Evolutionary conservation across 2,113 vertebrate genomes (phyloP), one percentile per base, ranked within the genome.

Genomic region (Perca flavescens): DNA sequence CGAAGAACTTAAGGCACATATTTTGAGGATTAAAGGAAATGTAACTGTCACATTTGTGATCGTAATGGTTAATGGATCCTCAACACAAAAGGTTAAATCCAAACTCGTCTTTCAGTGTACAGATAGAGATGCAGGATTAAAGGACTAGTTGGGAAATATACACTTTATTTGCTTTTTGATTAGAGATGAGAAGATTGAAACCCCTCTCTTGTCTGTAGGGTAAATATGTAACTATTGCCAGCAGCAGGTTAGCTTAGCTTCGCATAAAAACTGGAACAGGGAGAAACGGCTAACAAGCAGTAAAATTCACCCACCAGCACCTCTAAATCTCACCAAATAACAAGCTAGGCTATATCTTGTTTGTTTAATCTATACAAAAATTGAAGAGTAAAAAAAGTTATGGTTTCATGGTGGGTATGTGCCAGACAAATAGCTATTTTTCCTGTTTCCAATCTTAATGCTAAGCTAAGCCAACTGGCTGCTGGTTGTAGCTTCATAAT

Each of bases 21-120:
- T 58, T 66, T 65, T 63, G 17, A 68, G 7, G 43, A 57, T 34
- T 43, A 16, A 49, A 34, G n/a, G 13, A n/a, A 31, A 61, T 52
- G 62, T 72, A 46, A 22, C 67, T 66, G 28, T 28, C 70, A 36
- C n/a, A 85, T 87, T 82, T 79, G 71, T 66, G 74, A 63, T 17
- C 10, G 46, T 34, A 11, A 9, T 28, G 16, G 15, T 69, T 36
- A 1, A n/a, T 3, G 28, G 21, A 62, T 62, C 57, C 36, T 16
- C 22, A 40, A 19, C 16, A 69, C 16, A 47, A 34, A 34, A 56
- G 73, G 31, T 25, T 75, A 25, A 53, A 54, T 50, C 10, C 73
- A 46, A 43, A 54, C 15, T 11, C 0, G 11, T 31, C 3, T 22
- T n/a, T 63, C 8, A 36, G 19, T 8, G 58, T 7, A 34, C 25